Evolutionary conservation across 2,113 vertebrate species (phyloP).

Genomic region (Potamarius usumacintae): DNA sequence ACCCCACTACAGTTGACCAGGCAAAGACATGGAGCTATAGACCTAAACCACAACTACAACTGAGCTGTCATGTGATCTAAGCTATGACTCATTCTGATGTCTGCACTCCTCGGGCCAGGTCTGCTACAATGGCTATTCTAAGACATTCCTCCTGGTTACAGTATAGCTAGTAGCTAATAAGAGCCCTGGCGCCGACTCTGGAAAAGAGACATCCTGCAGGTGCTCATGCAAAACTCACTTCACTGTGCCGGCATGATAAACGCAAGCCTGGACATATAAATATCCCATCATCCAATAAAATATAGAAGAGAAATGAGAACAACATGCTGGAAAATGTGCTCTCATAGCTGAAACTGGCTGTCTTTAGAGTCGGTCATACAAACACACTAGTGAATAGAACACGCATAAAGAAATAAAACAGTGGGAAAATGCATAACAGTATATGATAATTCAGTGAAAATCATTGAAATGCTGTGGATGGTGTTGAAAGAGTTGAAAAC

Average conservation of each 20-base stretch:
- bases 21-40: not conserved
- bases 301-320: slow-evolving; percentile 14
- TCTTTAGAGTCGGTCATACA: not conserved
- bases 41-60: not conserved
- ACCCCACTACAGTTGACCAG: not conserved
- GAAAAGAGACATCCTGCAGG: slow-evolving; percentile 59
- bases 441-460: slow-evolving; percentile 5
- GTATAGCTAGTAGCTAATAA: slow-evolving; percentile 44
- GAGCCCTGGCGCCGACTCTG: slow-evolving; percentile 51
- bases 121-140: not conserved
- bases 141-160: slow-evolving; percentile 17
- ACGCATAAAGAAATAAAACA: not conserved
- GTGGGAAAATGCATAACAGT: slow-evolving; percentile 5
- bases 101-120: not conserved
- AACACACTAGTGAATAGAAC: not conserved
- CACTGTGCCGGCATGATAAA: slow-evolving; percentile 32
- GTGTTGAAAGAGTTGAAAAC: slow-evolving; percentile 11
- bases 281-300: slow-evolving; percentile 18
- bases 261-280: slow-evolving; percentile 23
- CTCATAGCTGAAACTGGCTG: slow-evolving; percentile 3
- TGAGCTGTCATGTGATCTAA: not conserved
- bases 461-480: not conserved
- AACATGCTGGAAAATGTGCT: slow-evolving; percentile 29
- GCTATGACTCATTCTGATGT: slow-evolving; percentile 12
- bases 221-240: slow-evolving; percentile 53